phyloP scores from a whole-genome alignment of 2,888 invertebrate genomes.

The Plebejus argus region DNA sequence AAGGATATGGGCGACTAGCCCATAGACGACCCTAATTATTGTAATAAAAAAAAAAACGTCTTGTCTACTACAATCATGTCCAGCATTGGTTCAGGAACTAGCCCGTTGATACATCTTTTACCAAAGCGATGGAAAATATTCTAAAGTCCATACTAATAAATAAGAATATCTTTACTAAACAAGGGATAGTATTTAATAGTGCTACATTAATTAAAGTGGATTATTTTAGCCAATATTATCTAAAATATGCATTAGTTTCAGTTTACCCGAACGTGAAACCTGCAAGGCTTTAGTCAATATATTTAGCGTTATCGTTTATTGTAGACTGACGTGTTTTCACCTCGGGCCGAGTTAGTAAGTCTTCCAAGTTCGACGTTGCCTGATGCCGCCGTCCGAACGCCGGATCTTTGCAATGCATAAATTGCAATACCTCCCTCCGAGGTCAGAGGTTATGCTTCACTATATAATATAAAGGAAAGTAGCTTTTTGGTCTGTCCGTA shows the following conservation, averaged over 20 bases:
- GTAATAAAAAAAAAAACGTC: no score
- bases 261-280: neutral
- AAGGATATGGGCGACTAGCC: no score
- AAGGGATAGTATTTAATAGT: neutral
- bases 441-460: conserved; percentile 32
- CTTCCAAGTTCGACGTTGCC: conserved; percentile 75
- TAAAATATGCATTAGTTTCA: neutral
- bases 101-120: no score
- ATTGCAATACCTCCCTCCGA: conserved; percentile 49
- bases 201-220: neutral
- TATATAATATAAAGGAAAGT: neutral
- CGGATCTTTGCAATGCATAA: conserved; percentile 60
- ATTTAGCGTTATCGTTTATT: conserved; percentile 20
- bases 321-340: conserved; percentile 68
- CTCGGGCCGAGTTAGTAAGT: conserved; percentile 76
- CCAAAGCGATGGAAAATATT: no score
- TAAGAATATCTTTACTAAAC: no score
- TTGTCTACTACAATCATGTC: no score
- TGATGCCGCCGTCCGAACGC: conserved; percentile 15
- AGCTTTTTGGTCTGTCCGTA: neutral
- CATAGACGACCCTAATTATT: no score
- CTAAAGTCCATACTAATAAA: no score
- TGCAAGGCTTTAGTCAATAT: conserved; percentile 16
- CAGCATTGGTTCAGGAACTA: no score
- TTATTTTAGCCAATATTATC: neutral